A percentile compares a stretch with the other conserved stretches of the same genome.
Conservation (phyloP, 2,797 vertebrate genomes). For the Borostomias antarcticus region DNA sequence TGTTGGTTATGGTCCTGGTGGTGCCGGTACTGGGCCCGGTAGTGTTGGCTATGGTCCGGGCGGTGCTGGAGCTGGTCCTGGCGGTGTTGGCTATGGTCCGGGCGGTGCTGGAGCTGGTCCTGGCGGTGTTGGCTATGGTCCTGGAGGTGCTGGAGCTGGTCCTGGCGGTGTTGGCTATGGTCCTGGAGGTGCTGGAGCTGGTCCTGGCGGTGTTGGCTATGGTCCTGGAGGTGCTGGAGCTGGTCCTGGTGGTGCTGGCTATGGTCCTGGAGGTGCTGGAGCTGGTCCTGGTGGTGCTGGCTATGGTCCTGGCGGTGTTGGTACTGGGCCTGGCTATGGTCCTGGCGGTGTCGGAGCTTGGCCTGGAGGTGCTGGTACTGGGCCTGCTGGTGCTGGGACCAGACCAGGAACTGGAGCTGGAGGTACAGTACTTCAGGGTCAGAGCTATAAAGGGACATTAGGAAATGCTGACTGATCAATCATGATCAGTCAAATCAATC, state of each 20-base stretch:
- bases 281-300: no score
- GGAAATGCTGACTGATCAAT: no score
- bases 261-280: neutral
- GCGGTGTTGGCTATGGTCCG: neutral
- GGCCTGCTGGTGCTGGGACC: no score
- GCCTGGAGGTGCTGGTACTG: neutral
- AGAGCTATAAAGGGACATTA: no score
- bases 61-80: constrained; percentile 26
- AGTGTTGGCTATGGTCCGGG: constrained; percentile 9
- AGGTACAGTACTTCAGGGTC: no score
- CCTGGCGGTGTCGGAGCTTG: no score
- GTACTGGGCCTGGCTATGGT: no score
- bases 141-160: constrained; percentile 6
- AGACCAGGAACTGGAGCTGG: no score
- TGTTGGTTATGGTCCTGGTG: constrained; percentile 25
- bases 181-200: constrained; percentile 1
- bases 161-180: neutral
- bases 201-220: constrained; percentile 1
- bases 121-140: neutral
- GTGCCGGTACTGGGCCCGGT: constrained; percentile 29
- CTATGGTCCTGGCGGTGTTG: no score
- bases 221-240: neutral
- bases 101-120: constrained; percentile 27
- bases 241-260: constrained; percentile 8
- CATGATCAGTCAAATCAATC: no score